Percentiles rank a stretch among this genome's conserved stretches.
Evolutionary conservation across 1,140 invertebrate genomes (phyloP).

Genomic region (Hylaeus anthracinus): DNA sequence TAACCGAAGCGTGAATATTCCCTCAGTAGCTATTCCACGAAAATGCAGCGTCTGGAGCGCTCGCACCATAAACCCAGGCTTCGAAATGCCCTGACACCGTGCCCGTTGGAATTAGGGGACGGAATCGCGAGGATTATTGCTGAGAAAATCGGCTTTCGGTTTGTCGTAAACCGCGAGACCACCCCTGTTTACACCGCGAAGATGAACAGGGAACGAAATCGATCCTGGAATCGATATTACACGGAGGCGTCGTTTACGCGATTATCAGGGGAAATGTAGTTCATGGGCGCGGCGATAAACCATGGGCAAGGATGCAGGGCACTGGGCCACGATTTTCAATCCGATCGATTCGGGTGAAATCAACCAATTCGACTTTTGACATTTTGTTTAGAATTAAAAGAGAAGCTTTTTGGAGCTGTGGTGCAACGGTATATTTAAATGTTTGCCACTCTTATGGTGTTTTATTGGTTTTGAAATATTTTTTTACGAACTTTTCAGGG

Average conservation of each 20-base stretch:
- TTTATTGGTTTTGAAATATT: no score
- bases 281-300: conserved; percentile 43
- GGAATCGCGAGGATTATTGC: background rate
- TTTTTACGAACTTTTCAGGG: no score
- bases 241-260: conserved; percentile 14
- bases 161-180: background rate
- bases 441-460: no score
- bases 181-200: background rate
- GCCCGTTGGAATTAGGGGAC: background rate
- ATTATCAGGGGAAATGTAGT: conserved; percentile 41
- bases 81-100: no score
- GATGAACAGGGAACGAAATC: background rate
- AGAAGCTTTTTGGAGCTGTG: no score
- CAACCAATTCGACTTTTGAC: background rate
- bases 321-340: background rate
- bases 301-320: background rate
- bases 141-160: background rate
- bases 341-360: background rate
- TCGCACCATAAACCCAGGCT: no score
- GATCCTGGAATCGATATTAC: background rate
- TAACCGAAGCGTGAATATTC: no score
- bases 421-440: no score
- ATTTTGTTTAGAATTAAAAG: no score
- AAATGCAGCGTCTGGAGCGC: no score
- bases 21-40: background rate